Conservation (phyloP, 2,113 vertebrate species). For the Sterrhoptilus dennistouni region DNA sequence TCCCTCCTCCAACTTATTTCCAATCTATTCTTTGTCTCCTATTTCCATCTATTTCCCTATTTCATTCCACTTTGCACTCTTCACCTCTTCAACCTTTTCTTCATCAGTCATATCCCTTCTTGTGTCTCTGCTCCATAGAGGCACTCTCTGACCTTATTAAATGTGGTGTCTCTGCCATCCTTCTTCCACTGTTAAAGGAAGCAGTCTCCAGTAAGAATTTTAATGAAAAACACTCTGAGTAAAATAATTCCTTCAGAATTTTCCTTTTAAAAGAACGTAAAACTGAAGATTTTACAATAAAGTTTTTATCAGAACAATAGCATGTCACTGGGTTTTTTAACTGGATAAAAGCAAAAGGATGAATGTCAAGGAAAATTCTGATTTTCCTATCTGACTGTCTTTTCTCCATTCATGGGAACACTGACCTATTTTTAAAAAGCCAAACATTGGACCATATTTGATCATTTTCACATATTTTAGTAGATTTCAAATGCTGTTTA, state of each 20-base stretch:
- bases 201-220: slow-evolving; percentile 25
- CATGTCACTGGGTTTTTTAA: neutral
- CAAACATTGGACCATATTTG: neutral
- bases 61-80: slow-evolving; percentile 9
- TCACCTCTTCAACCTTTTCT: slow-evolving; percentile 46
- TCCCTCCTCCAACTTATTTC: slow-evolving; percentile 16
- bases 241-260: neutral
- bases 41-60: slow-evolving; percentile 38
- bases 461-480: neutral
- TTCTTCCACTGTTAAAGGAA: neutral
- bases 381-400: neutral
- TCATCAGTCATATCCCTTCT: slow-evolving; percentile 20
- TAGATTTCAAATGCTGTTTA: neutral
- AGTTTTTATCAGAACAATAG: neutral
- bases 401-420: neutral
- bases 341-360: neutral
- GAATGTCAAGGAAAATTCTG: neutral
- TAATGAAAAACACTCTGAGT: slow-evolving; percentile 20
- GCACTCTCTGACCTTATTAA: slow-evolving; percentile 29
- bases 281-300: neutral
- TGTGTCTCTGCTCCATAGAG: neutral
- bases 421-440: neutral
- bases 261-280: neutral
- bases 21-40: slow-evolving; percentile 9
- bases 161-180: neutral